These are phyloP conservation scores for Sphyrna mokarran DNA, from an alignment of 2,113 vertebrate genomes.

Conservation along the genomic window DNA sequence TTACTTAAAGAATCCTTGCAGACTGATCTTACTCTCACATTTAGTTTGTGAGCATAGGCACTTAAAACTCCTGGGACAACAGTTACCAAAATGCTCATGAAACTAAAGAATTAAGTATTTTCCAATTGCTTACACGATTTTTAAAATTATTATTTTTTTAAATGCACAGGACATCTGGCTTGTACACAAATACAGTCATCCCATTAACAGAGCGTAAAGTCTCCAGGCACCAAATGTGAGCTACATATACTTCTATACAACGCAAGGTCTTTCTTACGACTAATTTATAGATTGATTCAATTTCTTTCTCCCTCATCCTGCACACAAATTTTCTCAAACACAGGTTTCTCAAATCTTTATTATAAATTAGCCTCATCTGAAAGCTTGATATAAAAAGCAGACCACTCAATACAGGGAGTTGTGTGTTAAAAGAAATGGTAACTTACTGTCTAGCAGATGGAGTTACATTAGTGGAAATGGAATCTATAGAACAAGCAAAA, in stretches of 20 bases:
- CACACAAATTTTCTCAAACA: too few species aligned
- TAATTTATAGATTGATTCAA: not conserved
- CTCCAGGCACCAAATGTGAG: not conserved
- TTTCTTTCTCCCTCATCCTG: not conserved
- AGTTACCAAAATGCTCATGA: not conserved
- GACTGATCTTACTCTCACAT: not conserved
- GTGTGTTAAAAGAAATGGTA: not conserved
- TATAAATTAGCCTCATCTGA: slow-evolving; percentile 1
- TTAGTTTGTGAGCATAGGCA: slow-evolving; percentile 10
- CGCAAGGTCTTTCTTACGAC: not conserved
- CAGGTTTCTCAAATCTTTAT: not conserved
- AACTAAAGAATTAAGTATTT: not conserved
- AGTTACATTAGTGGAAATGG: not conserved
- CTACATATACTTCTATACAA: not conserved
- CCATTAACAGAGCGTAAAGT: not conserved
- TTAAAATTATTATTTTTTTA: not conserved
- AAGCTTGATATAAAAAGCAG: not conserved
- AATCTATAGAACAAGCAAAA: slow-evolving; percentile 2
- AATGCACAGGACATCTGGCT: not conserved
- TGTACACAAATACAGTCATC: not conserved
- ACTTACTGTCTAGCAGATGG: not conserved
- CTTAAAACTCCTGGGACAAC: slow-evolving; percentile 4
- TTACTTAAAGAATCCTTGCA: not conserved
- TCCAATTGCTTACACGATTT: not conserved
- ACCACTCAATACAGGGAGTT: not conserved